Evolutionary conservation across 2,113 vertebrate genomes (phyloP).

Genomic region (Melozone crissalis): DNA sequence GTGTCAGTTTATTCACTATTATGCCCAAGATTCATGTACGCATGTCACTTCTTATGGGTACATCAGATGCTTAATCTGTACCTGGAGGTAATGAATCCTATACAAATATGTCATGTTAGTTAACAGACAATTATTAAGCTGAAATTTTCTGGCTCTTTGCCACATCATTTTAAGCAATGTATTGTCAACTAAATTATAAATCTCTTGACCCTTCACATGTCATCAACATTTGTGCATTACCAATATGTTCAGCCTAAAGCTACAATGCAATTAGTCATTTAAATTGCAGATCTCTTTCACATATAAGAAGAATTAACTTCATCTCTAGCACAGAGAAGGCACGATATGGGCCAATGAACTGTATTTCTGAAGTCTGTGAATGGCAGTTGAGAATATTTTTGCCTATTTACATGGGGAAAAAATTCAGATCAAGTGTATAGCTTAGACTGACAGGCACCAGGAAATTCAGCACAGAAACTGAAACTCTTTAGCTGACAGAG

Average conservation of each 20-base stretch:
- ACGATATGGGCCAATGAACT: not conserved
- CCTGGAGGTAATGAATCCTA: slow-evolving; percentile 71
- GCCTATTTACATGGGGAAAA: not conserved
- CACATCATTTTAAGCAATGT: slow-evolving; percentile 66
- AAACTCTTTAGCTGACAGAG: not conserved
- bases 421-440: not conserved
- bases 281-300: slow-evolving; percentile 70
- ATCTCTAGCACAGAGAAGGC: slow-evolving; percentile 1
- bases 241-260: slow-evolving; percentile 71
- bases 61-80: slow-evolving; percentile 72
- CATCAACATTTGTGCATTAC: slow-evolving; percentile 61
- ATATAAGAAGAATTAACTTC: slow-evolving; percentile 61
- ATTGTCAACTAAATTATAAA: slow-evolving; percentile 70
- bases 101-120: slow-evolving; percentile 71
- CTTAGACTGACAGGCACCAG: slow-evolving; percentile 47
- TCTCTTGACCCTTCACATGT: slow-evolving; percentile 71
- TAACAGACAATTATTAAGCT: slow-evolving; percentile 74
- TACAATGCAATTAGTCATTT: slow-evolving; percentile 72
- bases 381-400: slow-evolving; percentile 47
- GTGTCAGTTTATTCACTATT: slow-evolving; percentile 63
- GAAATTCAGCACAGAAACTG: not conserved
- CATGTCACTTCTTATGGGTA: slow-evolving; percentile 57
- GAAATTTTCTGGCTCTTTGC: slow-evolving; percentile 72
- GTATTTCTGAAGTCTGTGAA: slow-evolving; percentile 23
- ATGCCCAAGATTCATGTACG: slow-evolving; percentile 62